phyloP scores from a whole-genome alignment of 1,140 invertebrate genomes.

The Pachypsylla venusta region DNA sequence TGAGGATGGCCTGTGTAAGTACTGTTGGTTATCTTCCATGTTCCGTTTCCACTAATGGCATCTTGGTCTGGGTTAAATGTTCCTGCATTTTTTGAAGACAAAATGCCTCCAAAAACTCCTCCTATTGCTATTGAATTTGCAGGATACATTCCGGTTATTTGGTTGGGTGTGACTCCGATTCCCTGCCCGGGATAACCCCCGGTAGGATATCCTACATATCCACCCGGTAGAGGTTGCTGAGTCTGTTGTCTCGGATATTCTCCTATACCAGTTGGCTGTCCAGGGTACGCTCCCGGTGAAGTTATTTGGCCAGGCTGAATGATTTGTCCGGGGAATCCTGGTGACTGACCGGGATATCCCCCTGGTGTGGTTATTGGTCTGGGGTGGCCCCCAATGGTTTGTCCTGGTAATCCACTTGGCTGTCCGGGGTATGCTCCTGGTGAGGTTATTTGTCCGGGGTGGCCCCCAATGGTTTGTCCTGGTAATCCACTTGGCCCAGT shows the following conservation, averaged over 20 bases:
- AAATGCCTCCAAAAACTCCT: conserved; percentile 1
- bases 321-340: neutral
- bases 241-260: neutral
- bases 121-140: neutral
- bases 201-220: no score
- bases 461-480: neutral
- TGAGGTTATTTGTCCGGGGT: no score
- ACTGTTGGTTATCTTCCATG: neutral
- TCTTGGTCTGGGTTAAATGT: neutral
- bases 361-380: neutral
- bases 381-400: neutral
- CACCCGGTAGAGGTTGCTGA: no score
- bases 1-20: no score
- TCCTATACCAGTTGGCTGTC: conserved; percentile 5
- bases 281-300: neutral
- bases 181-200: no score
- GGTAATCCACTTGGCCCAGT: neutral
- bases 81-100: neutral
- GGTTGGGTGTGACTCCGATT: no score
- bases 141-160: no score
- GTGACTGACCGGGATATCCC: neutral
- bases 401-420: neutral
- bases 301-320: neutral
- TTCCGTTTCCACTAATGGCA: neutral
- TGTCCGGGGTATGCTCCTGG: neutral